These are phyloP conservation scores for Tenthredo mesomela DNA, from an alignment of 2,888 invertebrate species.

Conservation along the genomic window DNA sequence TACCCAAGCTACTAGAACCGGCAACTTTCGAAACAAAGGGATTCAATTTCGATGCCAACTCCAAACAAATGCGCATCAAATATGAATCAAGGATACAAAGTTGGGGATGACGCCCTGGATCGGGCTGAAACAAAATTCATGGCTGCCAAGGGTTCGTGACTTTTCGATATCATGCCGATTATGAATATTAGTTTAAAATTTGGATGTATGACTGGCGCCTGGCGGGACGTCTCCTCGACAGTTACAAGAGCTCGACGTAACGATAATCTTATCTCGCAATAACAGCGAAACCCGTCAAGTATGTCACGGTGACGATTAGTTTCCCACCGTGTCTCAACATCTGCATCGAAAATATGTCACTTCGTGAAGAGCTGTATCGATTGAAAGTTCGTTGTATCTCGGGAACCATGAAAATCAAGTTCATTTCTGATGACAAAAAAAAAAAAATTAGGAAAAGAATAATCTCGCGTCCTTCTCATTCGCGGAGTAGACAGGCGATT, in stretches of 20 bases:
- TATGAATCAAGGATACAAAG: constrained; percentile 62
- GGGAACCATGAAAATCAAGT: background rate
- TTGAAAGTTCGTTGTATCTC: background rate
- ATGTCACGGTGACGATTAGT: constrained; percentile 8
- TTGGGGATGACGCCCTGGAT: constrained; percentile 17
- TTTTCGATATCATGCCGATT: constrained; percentile 10
- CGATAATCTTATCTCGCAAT: constrained; percentile 26
- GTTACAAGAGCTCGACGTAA: background rate
- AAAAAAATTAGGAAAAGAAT: background rate
- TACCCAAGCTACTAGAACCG: constrained; percentile 24
- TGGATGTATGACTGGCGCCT: constrained; percentile 2
- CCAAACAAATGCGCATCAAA: constrained; percentile 71
- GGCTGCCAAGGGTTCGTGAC: background rate
- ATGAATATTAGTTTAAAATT: constrained; percentile 35
- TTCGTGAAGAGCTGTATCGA: background rate
- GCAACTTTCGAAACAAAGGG: constrained; percentile 62
- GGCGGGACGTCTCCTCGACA: background rate
- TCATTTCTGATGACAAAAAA: background rate
- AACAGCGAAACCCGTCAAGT: constrained; percentile 19
- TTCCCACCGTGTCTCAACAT: background rate
- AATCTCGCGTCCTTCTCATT: background rate
- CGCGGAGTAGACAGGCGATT: constrained; percentile 17
- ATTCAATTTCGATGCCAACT: constrained; percentile 71
- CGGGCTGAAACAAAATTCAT: constrained; percentile 2
- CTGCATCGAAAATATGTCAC: background rate